A percentile compares a stretch with the other conserved stretches of the same genome.
Evolutionary conservation across 2,113 vertebrate species (phyloP).

Genomic region (Poicephalus gulielmi): DNA sequence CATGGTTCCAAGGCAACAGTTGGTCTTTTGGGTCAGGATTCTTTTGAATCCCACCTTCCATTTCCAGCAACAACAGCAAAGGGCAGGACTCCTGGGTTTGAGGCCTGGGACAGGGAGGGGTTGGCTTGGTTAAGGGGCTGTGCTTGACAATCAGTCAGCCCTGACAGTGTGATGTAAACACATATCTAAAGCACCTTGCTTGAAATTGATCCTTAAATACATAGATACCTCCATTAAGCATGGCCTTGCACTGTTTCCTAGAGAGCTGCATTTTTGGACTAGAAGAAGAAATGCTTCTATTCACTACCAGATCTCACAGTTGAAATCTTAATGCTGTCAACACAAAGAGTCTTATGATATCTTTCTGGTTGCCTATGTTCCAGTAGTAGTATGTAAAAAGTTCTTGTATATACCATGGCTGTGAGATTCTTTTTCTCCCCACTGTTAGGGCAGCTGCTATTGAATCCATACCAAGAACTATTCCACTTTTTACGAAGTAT

Average conservation of each 20-base stretch:
- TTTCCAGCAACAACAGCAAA: not conserved
- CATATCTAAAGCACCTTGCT: not conserved
- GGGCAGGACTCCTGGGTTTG: not conserved
- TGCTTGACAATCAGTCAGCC: not conserved
- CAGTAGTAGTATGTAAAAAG: not conserved
- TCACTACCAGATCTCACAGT: not conserved
- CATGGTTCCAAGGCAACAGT: not conserved
- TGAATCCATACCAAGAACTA: constrained; percentile 62
- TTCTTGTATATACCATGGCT: not conserved
- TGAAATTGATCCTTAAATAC: not conserved
- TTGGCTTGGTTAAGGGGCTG: not conserved
- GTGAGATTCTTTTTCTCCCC: not conserved
- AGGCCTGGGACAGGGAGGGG: not conserved
- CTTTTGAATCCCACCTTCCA: not conserved
- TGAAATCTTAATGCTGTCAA: not conserved
- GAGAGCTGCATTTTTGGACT: not conserved
- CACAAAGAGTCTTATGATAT: not conserved
- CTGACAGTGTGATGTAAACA: not conserved
- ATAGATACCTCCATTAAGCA: not conserved
- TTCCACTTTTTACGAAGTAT: constrained; percentile 54
- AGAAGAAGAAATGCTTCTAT: not conserved
- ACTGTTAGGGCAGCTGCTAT: constrained; percentile 37
- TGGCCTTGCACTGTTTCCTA: not conserved
- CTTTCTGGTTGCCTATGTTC: not conserved
- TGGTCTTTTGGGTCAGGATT: not conserved